Evolutionary conservation across 2,888 invertebrate genomes (phyloP).

Genomic region (Drosophila pseudotalamancana): DNA sequence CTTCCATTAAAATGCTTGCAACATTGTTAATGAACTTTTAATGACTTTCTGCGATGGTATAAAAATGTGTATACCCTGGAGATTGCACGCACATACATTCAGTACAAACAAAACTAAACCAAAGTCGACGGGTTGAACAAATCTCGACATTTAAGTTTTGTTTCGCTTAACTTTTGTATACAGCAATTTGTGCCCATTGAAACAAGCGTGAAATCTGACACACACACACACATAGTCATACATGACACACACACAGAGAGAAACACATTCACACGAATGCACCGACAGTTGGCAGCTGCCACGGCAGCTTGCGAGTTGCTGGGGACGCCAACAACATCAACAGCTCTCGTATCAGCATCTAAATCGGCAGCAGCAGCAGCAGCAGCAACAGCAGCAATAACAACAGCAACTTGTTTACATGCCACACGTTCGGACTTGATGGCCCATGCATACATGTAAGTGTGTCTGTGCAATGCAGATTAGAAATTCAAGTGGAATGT

Average conservation of each 20-base stretch:
- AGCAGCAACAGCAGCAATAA: conserved; percentile 11
- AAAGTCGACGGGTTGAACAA: conserved; percentile 28
- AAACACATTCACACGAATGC: conserved; percentile 6
- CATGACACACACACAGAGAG: conserved; percentile 42
- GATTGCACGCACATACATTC: conserved; percentile 12
- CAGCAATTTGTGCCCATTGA: conserved; percentile 48
- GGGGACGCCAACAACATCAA: conserved; percentile 30
- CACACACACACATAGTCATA: conserved; percentile 40
- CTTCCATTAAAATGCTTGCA: conserved; percentile 72
- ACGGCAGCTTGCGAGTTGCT: conserved; percentile 21
- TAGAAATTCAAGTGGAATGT: conserved; percentile 68
- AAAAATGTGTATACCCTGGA: conserved; percentile 19
- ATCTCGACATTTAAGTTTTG: conserved; percentile 51
- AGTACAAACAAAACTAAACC: conserved; percentile 47
- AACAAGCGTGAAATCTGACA: conserved; percentile 66
- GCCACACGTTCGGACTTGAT: conserved; percentile 38
- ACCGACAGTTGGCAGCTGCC: conserved; percentile 15
- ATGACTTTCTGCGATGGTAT: conserved; percentile 74
- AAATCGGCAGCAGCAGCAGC: conserved; percentile 10
- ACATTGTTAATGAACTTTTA: conserved; percentile 82
- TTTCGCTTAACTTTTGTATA: conserved; percentile 38
- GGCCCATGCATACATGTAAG: conserved; percentile 3
- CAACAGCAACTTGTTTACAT: conserved; percentile 59
- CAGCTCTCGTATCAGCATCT: conserved; percentile 21
- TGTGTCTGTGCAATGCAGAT: conserved; percentile 47